A percentile compares a stretch with the other conserved stretches of the same genome.
Conservation (phyloP, 2,113 vertebrate genomes). For the Dasypus novemcinctus region DNA sequence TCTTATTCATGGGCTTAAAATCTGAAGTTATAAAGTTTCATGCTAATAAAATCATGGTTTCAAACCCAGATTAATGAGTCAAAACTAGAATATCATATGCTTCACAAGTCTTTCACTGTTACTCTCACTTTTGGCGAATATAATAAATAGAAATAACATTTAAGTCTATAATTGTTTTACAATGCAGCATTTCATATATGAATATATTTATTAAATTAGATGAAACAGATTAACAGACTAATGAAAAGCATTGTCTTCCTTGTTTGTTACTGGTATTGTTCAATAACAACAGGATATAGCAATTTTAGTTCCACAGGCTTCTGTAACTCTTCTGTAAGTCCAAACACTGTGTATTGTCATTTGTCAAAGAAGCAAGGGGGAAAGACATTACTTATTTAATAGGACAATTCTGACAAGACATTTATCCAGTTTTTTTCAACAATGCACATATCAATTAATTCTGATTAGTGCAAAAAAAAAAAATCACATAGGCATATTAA, state of each 20-base stretch:
- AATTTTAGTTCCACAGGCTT: constrained; percentile 83
- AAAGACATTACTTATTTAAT: constrained; percentile 83
- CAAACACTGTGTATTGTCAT: constrained; percentile 82
- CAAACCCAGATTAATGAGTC: constrained; percentile 69
- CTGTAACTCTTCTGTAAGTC: constrained; percentile 83
- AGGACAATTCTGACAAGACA: constrained; percentile 86
- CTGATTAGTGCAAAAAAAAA: constrained; percentile 82
- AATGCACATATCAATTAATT: constrained; percentile 82
- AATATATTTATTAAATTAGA: constrained; percentile 70
- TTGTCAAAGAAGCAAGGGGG: constrained; percentile 82
- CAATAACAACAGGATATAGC: constrained; percentile 70
- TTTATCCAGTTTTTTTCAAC: constrained; percentile 83
- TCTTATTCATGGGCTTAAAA: constrained; percentile 57
- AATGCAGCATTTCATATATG: constrained; percentile 69
- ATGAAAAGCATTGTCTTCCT: constrained; percentile 77
- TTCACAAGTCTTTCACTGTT: constrained; percentile 79
- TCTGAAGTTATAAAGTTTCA: constrained; percentile 75
- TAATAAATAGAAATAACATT: constrained; percentile 73
- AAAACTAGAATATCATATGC: constrained; percentile 68
- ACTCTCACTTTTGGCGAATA: constrained; percentile 74
- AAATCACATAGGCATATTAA: constrained; percentile 82
- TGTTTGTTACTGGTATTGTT: constrained; percentile 62
- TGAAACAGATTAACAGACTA: constrained; percentile 61
- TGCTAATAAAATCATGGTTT: constrained; percentile 75
- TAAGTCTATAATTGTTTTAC: constrained; percentile 70